phyloP scores from a whole-genome alignment of 1,140 invertebrate genomes.

The Drosophila malerkotliana region DNA sequence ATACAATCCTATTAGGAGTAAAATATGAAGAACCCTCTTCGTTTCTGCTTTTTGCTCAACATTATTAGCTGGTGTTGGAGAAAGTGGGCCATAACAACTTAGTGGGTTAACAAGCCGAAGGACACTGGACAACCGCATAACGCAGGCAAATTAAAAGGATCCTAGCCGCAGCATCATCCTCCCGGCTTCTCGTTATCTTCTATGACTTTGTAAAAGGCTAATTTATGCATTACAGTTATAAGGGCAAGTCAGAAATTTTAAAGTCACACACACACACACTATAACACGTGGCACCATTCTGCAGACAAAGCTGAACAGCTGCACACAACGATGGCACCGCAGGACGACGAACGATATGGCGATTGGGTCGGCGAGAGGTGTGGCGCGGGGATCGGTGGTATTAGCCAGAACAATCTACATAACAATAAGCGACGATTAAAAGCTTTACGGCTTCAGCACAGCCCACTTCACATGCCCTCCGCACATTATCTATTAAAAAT shows the following conservation, averaged over 20 bases:
- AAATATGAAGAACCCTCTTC: conserved; percentile 1
- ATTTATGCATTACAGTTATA: conserved; percentile 78
- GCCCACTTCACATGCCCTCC: conserved; percentile 71
- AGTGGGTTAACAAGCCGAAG: conserved; percentile 11
- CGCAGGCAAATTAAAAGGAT: conserved; percentile 47
- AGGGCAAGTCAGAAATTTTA: conserved; percentile 35
- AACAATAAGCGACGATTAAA: conserved; percentile 81
- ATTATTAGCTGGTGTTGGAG: conserved; percentile 1
- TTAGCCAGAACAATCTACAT: conserved; percentile 77
- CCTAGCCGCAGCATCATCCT: conserved; percentile 23
- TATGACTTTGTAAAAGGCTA: conserved; percentile 63
- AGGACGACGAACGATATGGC: not conserved
- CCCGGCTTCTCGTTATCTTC: conserved; percentile 33
- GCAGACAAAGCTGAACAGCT: conserved; percentile 17
- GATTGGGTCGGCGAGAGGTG: not conserved
- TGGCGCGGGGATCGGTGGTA: conserved; percentile 24
- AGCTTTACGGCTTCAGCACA: conserved; percentile 68
- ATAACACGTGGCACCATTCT: conserved; percentile 33
- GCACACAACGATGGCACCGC: conserved; percentile 2
- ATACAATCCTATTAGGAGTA: not conserved
- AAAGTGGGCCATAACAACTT: not conserved
- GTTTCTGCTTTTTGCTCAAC: not conserved
- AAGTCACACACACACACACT: conserved; percentile 21
- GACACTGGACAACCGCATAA: conserved; percentile 25
- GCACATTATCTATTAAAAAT: conserved; percentile 81